Evolutionary conservation across 2,797 vertebrate genomes (phyloP).

Genomic region (Lepilemur ruficaudatus): DNA sequence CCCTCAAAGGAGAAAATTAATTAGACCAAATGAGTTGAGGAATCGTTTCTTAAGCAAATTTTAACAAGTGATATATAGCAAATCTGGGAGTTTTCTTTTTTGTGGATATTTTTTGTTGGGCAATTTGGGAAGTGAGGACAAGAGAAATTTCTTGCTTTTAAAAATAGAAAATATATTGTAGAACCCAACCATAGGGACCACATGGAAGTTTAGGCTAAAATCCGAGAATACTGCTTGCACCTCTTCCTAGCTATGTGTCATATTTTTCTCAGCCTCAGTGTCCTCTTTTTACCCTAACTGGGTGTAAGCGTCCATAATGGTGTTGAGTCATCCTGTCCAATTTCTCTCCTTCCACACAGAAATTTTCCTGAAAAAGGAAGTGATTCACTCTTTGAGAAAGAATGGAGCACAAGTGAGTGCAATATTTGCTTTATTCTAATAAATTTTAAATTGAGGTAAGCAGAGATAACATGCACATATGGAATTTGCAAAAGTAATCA

Average conservation of each 20-base stretch:
- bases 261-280: not conserved
- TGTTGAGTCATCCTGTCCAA: not conserved
- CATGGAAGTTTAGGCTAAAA: not conserved
- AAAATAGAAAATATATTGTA: slow-evolving; percentile 39
- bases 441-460: not conserved
- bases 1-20: slow-evolving; percentile 59
- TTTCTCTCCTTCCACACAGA: not conserved
- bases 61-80: slow-evolving; percentile 30
- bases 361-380: not conserved
- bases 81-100: slow-evolving; percentile 40
- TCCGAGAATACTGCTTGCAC: not conserved
- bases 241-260: not conserved
- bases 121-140: not conserved
- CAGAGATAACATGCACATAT: not conserved
- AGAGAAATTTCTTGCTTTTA: not conserved
- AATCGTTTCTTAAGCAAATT: slow-evolving; percentile 59
- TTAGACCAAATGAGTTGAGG: slow-evolving; percentile 4
- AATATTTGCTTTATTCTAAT: not conserved
- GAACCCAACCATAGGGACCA: not conserved
- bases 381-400: not conserved
- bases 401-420: not conserved
- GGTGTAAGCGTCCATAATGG: not conserved
- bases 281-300: not conserved
- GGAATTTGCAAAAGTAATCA: not conserved
- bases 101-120: slow-evolving; percentile 23